These are phyloP conservation scores for Phenganax stokvisi DNA, from an alignment of 92 coral and sea anemone genomes.

Conservation along the genomic window DNA sequence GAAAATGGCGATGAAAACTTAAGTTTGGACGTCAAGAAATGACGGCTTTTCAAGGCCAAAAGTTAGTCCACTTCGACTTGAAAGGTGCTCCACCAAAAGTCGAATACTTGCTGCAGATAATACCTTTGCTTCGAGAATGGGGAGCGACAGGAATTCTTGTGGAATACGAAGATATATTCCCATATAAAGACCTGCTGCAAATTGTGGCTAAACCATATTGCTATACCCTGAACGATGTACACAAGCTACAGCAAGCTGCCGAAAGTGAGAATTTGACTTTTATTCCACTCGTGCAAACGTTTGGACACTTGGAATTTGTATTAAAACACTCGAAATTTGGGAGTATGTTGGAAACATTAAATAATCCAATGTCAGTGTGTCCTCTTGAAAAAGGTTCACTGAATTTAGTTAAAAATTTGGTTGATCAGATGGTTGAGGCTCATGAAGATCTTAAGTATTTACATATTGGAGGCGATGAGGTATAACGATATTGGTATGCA, in stretches of 20 bases:
- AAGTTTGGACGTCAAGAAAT: background rate
- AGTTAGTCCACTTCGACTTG: conserved; percentile 81
- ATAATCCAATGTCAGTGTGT: conserved; percentile 64
- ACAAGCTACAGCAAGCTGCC: conserved; percentile 52
- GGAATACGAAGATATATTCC: conserved; percentile 95
- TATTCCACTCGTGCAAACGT: conserved; percentile 78
- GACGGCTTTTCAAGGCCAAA: conserved; percentile 63
- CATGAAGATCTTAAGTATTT: conserved; percentile 67
- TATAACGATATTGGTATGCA: background rate
- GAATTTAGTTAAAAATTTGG: conserved; percentile 54
- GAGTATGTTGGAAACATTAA: conserved; percentile 52
- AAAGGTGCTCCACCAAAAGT: conserved; percentile 96
- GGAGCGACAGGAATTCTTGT: conserved; percentile 90
- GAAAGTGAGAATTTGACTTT: conserved; percentile 51
- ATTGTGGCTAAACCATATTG: conserved; percentile 58
- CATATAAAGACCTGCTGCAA: conserved; percentile 57
- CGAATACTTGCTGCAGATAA: conserved; percentile 65
- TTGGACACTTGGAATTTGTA: conserved; percentile 87
- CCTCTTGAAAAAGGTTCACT: conserved; percentile 66
- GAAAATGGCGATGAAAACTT: background rate
- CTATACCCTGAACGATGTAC: conserved; percentile 57
- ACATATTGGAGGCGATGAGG: conserved; percentile 93
- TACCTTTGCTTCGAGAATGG: conserved; percentile 78
- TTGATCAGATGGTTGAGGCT: conserved; percentile 60
- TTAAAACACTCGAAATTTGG: conserved; percentile 65